These are phyloP conservation scores for Orgyia antiqua DNA, from an alignment of 2,888 invertebrate genomes.

Conservation along the genomic window DNA sequence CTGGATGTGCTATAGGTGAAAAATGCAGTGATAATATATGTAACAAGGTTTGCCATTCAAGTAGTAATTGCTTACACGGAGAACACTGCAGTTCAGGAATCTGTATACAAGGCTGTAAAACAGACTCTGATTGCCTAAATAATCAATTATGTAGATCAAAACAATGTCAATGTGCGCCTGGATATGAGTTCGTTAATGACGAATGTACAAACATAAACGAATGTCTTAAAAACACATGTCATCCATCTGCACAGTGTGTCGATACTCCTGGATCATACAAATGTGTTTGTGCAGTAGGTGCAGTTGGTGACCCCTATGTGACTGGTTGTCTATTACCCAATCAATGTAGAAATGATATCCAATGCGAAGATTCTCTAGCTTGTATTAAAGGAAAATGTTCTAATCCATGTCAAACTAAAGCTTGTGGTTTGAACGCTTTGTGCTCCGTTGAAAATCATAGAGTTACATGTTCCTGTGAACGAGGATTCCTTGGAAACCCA, in stretches of 20 bases:
- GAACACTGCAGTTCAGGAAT: conserved; percentile 91
- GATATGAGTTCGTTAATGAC: conserved; percentile 84
- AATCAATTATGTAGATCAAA: conserved; percentile 87
- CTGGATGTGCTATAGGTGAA: conserved; percentile 90
- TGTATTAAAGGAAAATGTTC: conserved; percentile 88
- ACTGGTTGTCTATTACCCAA: conserved; percentile 86
- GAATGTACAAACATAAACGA: conserved; percentile 92
- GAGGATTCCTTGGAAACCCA: conserved; percentile 90
- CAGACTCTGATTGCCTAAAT: conserved; percentile 87
- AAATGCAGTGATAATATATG: conserved; percentile 88
- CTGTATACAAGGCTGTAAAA: conserved; percentile 90
- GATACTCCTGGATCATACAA: conserved; percentile 89
- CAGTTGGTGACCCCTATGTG: conserved; percentile 83
- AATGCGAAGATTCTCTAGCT: conserved; percentile 86
- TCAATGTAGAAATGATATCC: conserved; percentile 84
- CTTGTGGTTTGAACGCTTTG: conserved; percentile 87
- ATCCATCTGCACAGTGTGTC: conserved; percentile 86
- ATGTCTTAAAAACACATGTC: conserved; percentile 88
- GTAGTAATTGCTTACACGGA: conserved; percentile 93
- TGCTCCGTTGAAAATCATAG: conserved; percentile 86
- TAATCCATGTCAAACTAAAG: conserved; percentile 85
- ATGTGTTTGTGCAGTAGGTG: conserved; percentile 87
- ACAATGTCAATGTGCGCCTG: conserved; percentile 87
- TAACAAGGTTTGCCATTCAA: conserved; percentile 91
- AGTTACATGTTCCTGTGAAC: conserved; percentile 86